Conservation (phyloP, 2,113 vertebrate genomes). For the Pandion haliaetus region DNA sequence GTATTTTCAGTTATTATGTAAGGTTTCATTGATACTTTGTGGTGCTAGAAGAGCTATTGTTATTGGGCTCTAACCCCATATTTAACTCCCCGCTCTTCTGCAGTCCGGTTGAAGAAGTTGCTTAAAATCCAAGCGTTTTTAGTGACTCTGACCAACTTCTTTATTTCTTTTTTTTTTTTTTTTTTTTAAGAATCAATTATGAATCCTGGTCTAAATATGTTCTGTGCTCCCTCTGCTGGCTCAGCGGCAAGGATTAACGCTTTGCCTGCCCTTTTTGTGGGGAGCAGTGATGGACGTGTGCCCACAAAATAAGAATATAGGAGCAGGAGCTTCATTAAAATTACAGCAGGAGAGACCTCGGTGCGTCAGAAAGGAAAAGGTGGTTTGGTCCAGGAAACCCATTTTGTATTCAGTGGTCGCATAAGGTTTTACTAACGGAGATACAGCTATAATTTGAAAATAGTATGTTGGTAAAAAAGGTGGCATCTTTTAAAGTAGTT, state of each 20-base stretch:
- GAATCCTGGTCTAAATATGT: not conserved
- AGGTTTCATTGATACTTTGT: not conserved
- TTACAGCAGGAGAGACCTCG: not conserved
- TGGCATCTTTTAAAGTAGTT: slow-evolving; percentile 11
- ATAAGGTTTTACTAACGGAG: slow-evolving; percentile 17
- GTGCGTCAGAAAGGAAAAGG: not conserved
- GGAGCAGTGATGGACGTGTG: not conserved
- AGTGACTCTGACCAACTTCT: not conserved
- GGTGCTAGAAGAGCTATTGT: not conserved
- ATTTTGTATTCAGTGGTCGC: not conserved
- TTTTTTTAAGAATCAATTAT: not conserved
- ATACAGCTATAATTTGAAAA: slow-evolving; percentile 28
- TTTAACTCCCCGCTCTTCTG: not conserved
- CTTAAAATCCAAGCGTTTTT: not conserved
- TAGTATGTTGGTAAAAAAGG: not conserved
- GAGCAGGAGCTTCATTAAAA: not conserved
- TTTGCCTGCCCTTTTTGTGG: not conserved
- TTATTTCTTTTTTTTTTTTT: not conserved
- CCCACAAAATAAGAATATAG: not conserved
- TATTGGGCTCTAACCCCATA: not conserved
- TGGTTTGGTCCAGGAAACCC: slow-evolving; percentile 8
- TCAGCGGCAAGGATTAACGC: not conserved
- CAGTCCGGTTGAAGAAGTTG: not conserved
- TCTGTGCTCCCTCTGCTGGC: slow-evolving; percentile 51
- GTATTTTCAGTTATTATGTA: slow-evolving; percentile 28